These are phyloP conservation scores for Megamerina dolium DNA, from an alignment of 2,888 invertebrate species.

Conservation along the genomic window DNA sequence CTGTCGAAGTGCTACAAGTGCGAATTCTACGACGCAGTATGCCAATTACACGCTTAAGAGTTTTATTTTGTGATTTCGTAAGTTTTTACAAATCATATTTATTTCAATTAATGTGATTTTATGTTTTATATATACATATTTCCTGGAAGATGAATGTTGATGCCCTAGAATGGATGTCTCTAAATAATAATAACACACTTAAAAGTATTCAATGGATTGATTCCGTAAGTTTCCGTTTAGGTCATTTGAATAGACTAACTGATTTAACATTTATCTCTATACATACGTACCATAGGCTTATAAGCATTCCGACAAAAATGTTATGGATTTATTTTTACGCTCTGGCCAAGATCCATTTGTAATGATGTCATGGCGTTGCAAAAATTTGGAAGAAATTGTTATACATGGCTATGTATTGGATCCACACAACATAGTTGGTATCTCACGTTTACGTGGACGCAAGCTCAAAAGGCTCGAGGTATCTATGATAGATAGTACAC, in stretches of 20 bases:
- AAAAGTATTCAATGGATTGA: constrained; percentile 49
- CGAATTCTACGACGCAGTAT: constrained; percentile 62
- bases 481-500: constrained; percentile 43
- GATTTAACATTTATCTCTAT: too few species aligned
- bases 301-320: constrained; percentile 40
- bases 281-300: constrained; percentile 32
- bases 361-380: constrained; percentile 58
- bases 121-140: background rate
- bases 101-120: background rate
- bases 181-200: constrained; percentile 41
- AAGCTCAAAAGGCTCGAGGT: constrained; percentile 44
- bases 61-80: constrained; percentile 66
- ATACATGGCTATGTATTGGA: constrained; percentile 51
- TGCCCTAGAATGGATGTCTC: constrained; percentile 46
- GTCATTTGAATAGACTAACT: too few species aligned
- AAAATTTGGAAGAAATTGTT: constrained; percentile 52
- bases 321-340: constrained; percentile 36
- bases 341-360: constrained; percentile 53
- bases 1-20: constrained; percentile 57
- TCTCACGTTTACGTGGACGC: constrained; percentile 43
- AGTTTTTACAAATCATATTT: constrained; percentile 25
- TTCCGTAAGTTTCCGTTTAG: constrained; percentile 36
- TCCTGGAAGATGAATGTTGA: constrained; percentile 41
- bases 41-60: constrained; percentile 68
- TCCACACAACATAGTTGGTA: constrained; percentile 47